phyloP scores from a whole-genome alignment of 2,888 invertebrate genomes.

The Pseudococcus viburni region DNA sequence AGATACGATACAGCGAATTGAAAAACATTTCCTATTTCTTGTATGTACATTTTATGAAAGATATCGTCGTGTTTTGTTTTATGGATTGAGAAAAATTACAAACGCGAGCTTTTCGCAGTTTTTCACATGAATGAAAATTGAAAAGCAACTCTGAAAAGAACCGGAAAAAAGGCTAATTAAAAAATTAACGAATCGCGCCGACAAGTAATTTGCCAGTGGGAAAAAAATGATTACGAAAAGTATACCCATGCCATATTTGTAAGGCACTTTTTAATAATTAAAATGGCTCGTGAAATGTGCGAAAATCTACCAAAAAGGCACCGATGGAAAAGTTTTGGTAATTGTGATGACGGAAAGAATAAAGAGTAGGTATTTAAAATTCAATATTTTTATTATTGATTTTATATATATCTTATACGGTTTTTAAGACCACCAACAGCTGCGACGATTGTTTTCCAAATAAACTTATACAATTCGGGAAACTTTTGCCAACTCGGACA shows the following conservation, averaged over 20 bases:
- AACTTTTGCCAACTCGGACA: conserved; percentile 25
- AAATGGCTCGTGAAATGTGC: background rate
- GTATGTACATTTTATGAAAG: conserved; percentile 19
- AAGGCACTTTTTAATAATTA: background rate
- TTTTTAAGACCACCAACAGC: conserved; percentile 50
- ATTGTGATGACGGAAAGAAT: background rate
- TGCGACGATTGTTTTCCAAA: conserved; percentile 47
- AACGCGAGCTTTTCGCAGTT: conserved; percentile 27
- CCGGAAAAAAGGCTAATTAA: background rate
- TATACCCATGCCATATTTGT: background rate
- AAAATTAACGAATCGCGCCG: background rate
- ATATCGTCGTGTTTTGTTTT: conserved; percentile 11
- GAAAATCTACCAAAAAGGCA: background rate
- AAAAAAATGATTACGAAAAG: background rate
- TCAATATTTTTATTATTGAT: conserved; percentile 30
- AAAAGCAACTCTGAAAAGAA: background rate
- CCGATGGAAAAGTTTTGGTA: background rate
- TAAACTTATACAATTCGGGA: conserved; percentile 47
- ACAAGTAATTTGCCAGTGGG: background rate
- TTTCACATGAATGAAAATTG: conserved; percentile 14
- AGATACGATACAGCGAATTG: conserved; percentile 12
- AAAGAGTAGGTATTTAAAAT: background rate
- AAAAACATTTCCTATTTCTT: conserved; percentile 21
- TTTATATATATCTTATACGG: background rate
- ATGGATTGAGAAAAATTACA: conserved; percentile 9